Evolutionary conservation across 2,797 vertebrate species (phyloP).

Genomic region (Sebastes trivittatus): DNA sequence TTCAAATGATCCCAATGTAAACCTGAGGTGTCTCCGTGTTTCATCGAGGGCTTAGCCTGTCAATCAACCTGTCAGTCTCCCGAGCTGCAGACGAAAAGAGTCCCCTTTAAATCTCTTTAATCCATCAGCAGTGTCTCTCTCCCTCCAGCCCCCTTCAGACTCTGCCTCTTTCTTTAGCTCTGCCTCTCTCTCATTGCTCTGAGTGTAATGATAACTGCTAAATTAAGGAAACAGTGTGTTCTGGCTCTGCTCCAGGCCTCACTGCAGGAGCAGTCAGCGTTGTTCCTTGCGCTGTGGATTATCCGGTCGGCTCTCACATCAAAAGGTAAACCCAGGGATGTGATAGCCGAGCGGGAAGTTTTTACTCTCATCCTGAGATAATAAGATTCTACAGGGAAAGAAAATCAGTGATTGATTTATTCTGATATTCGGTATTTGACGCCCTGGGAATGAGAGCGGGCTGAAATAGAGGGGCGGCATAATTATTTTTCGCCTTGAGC

Average conservation of each 20-base stretch:
- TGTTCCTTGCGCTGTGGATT: constrained; percentile 25
- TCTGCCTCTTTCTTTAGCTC: not conserved
- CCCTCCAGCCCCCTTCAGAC: not conserved
- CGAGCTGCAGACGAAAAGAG: constrained; percentile 28
- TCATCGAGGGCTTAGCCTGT: constrained; percentile 36
- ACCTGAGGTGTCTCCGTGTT: constrained; percentile 17
- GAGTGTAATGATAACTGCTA: constrained; percentile 23
- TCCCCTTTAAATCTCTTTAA: constrained; percentile 35
- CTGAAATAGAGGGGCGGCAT: too few species aligned
- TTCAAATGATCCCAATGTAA: constrained; percentile 42
- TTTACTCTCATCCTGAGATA: not conserved
- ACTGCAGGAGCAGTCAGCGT: constrained; percentile 8
- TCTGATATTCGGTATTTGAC: not conserved
- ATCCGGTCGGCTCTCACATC: constrained; percentile 24
- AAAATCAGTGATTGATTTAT: not conserved
- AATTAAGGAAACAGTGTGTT: constrained; percentile 33
- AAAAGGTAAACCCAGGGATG: constrained; percentile 15
- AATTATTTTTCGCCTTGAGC: too few species aligned
- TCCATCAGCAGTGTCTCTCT: constrained; percentile 30
- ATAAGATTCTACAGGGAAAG: not conserved
- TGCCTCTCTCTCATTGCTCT: not conserved
- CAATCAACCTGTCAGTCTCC: constrained; percentile 36
- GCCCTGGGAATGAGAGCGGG: too few species aligned
- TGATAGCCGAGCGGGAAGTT: not conserved
- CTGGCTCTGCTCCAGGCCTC: constrained; percentile 34